Evolutionary conservation across 2,888 invertebrate genomes (phyloP), one percentile per base, ranked within the genome.

Genomic region (Urechis unicinctus): DNA sequence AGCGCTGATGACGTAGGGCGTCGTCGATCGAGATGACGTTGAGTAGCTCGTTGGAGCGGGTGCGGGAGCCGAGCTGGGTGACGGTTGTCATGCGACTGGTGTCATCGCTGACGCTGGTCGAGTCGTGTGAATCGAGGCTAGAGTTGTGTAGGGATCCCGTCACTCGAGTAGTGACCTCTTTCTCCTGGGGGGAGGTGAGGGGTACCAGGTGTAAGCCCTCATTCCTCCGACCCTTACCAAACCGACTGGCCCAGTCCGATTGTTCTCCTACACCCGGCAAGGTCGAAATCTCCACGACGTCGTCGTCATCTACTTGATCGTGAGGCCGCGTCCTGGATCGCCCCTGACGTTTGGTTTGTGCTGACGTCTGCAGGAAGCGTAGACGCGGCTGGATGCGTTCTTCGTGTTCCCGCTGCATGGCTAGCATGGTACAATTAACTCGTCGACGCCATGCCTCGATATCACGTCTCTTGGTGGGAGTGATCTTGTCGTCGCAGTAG

Each of bases 401-500:
- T 13, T 28, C 21, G 44, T 52, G 28, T 2, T 43, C 52, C 1
- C 24, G 22, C 42, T n/a, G 13, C n/a, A n/a, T n/a, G n/a, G n/a
- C n/a, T n/a, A n/a, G n/a, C n/a, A n/a, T n/a, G n/a, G n/a, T n/a
- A n/a, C n/a, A n/a, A n/a, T n/a, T n/a, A n/a, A n/a, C n/a, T n/a
- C n/a, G n/a, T n/a, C n/a, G n/a, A 6, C 30, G 28, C 52, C 52
- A 52, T 6, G 42, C 52, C 29, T 52, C 43, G 25, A 52, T 52
- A 26, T 30, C 26, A 13, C 28, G 24, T 5, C 31, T 42, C 26
- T 43, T 42, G 22, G 13, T 5, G 25, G 44, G 13, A n/a, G 52
- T 21, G 43, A 52, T 28, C 42, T 31, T 42, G 1, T 28, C 44
- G 13, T 43, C 44, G 52, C 44, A 43, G 52, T 52, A 31, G 2